Conservation (phyloP, 2,888 invertebrate genomes). For the Operophtera brumata region DNA sequence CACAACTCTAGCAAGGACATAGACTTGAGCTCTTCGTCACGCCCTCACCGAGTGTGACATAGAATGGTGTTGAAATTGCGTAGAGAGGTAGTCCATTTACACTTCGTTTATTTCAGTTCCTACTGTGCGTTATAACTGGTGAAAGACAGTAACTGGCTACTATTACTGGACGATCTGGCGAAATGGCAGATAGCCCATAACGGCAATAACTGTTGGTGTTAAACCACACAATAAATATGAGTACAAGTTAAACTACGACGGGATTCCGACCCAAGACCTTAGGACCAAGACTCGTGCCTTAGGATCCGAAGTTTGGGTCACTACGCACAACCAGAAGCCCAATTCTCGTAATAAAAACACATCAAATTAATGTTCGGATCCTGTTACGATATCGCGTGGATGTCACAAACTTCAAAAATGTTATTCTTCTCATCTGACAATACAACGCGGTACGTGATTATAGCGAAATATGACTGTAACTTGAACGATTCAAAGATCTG, state of each 20-base stretch:
- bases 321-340: too few species aligned
- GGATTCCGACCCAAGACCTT: background rate
- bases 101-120: slow-evolving; percentile 21
- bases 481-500: too few species aligned
- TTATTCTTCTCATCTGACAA: too few species aligned
- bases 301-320: too few species aligned
- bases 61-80: slow-evolving; percentile 34
- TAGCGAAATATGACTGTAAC: too few species aligned
- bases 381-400: too few species aligned
- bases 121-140: background rate
- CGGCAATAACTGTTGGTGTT: background rate
- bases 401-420: too few species aligned
- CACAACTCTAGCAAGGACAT: slow-evolving; percentile 4
- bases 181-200: background rate
- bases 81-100: slow-evolving; percentile 14
- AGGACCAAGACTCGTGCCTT: too few species aligned
- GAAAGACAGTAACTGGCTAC: background rate
- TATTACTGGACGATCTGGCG: slow-evolving; percentile 4
- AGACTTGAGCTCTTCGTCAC: slow-evolving; percentile 43
- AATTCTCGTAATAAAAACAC: too few species aligned
- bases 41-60: slow-evolving; percentile 34
- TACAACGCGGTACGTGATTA: too few species aligned
- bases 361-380: too few species aligned
- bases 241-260: background rate
- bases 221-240: too few species aligned